Base-by-base conservation (phyloP, 2,113 vertebrate genomes). In the Pelobates fuscus region DNA sequence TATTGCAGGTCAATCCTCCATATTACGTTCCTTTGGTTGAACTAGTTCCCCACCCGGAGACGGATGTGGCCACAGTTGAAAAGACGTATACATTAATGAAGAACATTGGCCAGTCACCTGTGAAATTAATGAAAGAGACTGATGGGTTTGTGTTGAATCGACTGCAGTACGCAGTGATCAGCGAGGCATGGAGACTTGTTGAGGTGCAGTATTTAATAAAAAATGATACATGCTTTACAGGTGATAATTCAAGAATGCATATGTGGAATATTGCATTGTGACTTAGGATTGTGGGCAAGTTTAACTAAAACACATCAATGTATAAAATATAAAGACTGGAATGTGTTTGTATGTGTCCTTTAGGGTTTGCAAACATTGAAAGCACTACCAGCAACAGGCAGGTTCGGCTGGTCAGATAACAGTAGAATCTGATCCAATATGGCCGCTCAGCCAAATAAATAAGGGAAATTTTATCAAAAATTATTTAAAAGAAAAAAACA, bases 131-230 rank as follows among this genome's bases (percentile, higher is more conserved):
- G 81, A 95, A 82, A 83, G 97, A 99, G 84, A 85, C 95, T 0
- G 93, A 98, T 1, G 97, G 97, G 21, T 99, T 99, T 27, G 92
- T 89, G 52, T 82, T 99, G 67, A 99, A 99, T 81, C 92, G 97
- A 66, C 90, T 99, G 62, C 97, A 99, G 85, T 96, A 94, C 0
- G 94, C 97, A 2, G 80, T 99, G 78, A 94, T 97, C 75, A 90
- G 94, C 0, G 97, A 99, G 86, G 93, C 95, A 70, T 99, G 97
- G 97, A 92, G 95, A 81, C 93, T 99, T 74, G 94, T 98, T 77
- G 85, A 90, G 88, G 97, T 99, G 83, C 43, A 58, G 32, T 44
- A 37, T 18, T 29, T 37, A 46, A 15, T 23, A 59, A 30, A 30
- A n/a, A 24, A 24, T 6, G 2, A 52, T 66, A 17, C 10, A 10